Evolutionary conservation across 2,797 vertebrate species (phyloP).

Genomic region (Hypotaenidia philippensis): DNA sequence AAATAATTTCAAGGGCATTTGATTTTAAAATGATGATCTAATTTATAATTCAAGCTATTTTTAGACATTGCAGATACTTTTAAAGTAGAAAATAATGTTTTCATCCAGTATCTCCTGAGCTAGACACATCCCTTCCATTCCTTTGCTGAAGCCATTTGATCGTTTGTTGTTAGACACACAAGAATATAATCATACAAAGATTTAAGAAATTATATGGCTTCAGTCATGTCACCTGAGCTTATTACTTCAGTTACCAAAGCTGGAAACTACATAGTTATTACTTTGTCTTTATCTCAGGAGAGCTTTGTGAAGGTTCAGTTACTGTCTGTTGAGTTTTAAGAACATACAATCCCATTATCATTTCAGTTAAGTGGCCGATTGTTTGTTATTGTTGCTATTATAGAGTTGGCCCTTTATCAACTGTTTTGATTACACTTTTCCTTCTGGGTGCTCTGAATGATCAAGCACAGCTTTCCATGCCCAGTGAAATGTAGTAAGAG

Average conservation of each 20-base stretch:
- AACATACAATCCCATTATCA: neutral
- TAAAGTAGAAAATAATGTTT: neutral
- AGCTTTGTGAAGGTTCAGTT: neutral
- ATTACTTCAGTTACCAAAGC: neutral
- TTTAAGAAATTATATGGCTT: neutral
- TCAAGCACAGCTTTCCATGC: neutral
- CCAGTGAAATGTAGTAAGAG: neutral
- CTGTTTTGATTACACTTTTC: neutral
- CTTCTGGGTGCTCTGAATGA: neutral
- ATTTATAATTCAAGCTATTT: neutral
- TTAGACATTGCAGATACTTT: neutral
- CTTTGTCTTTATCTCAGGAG: neutral
- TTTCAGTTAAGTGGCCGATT: neutral
- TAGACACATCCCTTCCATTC: neutral
- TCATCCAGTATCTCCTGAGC: neutral
- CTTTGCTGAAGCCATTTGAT: neutral
- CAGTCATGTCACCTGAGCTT: neutral
- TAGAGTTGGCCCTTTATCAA: neutral
- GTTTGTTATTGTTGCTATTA: neutral
- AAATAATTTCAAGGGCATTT: neutral
- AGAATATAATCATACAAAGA: neutral
- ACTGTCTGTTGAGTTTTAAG: neutral
- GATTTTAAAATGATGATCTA: neutral
- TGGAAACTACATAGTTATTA: neutral
- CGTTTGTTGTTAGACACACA: neutral